Evolutionary conservation across 2,797 vertebrate species (phyloP), one percentile per base, ranked within the genome.

Genomic region (Rallus crepitans): DNA sequence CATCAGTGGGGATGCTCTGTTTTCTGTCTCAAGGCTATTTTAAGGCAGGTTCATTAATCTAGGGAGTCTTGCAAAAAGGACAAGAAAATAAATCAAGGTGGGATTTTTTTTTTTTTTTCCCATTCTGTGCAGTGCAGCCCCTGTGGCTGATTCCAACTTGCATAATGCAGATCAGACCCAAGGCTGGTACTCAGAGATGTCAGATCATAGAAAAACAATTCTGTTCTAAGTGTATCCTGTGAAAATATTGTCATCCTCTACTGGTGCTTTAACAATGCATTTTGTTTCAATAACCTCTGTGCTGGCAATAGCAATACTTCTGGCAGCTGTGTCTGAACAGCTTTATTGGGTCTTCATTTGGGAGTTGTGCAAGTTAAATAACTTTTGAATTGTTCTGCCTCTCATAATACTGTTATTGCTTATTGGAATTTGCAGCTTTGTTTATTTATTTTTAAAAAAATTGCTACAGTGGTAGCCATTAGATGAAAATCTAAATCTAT

Each of bases 1-100:
- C 42, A 20, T 73, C 40, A 80, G 37, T 7, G 2, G 27, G 3
- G 16, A 61, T 56, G 33, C 9, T 84, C 42, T 60, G 13, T 48
- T 91, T 87, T 85, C 23, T 73, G 17, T 73, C 56, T 94, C 39
- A 60, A 77, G 72, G 84, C 50, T 92, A 64, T 60, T 82, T 92
- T 70, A 79, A 85, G 75, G 39, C 15, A 92, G 35, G 59, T 73
- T 92, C 2, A 13, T 85, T 91, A 77, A 79, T 82, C 24, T 77
- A 73, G 68, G 35, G 55, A 80, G 33, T 3, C 56, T 82, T 77
- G 28, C 19, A 91, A 84, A 76, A 25, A 64, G 39, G 18, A 72
- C 21, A 80, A 86, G 47, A 56, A 47, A n/a, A 27, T 25, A 50
- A 27, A 47, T 47, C 42, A 47, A 47, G 21, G 47, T 23, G 47